phyloP scores from a whole-genome alignment of 2,113 vertebrate species.

The Hemicordylus capensis region DNA sequence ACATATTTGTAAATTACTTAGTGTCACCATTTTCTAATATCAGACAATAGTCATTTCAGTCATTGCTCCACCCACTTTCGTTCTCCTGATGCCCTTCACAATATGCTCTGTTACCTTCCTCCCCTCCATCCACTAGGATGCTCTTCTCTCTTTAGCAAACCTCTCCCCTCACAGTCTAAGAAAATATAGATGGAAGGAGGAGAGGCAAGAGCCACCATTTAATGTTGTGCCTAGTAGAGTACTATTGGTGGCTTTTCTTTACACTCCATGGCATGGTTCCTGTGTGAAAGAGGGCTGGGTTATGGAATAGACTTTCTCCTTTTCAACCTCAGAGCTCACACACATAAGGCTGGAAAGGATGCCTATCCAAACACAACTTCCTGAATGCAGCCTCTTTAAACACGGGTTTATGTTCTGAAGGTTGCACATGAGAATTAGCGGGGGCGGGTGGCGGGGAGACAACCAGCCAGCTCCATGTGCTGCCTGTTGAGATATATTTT shows the following conservation, averaged over 20 bases:
- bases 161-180: not conserved
- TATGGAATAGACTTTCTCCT: not conserved
- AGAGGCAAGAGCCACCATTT: not conserved
- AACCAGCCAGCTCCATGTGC: not conserved
- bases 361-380: not conserved
- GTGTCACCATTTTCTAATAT: not conserved
- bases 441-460: no score
- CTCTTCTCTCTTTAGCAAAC: not conserved
- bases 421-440: not conserved
- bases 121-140: not conserved
- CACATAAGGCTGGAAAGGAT: not conserved
- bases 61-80: no score
- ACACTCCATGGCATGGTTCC: not conserved
- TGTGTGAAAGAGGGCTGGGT: not conserved
- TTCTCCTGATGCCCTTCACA: not conserved
- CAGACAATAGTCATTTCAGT: no score
- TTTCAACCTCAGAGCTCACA: not conserved
- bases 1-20: not conserved
- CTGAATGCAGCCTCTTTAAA: not conserved
- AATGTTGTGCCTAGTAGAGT: not conserved
- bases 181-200: no score
- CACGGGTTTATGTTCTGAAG: not conserved
- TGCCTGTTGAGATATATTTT: not conserved
- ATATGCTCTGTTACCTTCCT: not conserved
- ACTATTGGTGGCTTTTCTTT: not conserved